These are phyloP conservation scores for Gorsachius magnificus DNA, from an alignment of 2,797 vertebrate species.

Conservation along the genomic window DNA sequence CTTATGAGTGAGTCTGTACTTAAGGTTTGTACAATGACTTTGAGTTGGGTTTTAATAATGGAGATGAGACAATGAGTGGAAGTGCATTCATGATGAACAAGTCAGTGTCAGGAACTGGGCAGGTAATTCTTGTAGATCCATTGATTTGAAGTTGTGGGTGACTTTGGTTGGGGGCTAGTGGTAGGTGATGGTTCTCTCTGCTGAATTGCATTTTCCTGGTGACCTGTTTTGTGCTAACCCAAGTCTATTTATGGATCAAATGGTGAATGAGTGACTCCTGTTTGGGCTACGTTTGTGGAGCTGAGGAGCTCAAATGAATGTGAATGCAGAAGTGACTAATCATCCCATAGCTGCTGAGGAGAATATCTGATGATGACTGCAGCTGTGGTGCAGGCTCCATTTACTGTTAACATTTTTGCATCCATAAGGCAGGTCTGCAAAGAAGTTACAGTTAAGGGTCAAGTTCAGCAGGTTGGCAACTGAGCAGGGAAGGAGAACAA, in stretches of 20 bases:
- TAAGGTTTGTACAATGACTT: background rate
- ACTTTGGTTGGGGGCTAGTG: background rate
- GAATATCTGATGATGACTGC: constrained; percentile 28
- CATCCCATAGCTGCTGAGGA: background rate
- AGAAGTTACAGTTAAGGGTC: background rate
- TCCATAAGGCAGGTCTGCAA: background rate
- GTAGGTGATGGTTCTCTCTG: background rate
- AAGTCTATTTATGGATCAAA: constrained; percentile 35
- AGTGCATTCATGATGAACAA: background rate
- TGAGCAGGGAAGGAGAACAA: background rate
- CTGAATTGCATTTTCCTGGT: constrained; percentile 21
- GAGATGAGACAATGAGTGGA: background rate
- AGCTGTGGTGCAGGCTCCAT: background rate
- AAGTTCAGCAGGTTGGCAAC: background rate
- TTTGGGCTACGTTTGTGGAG: background rate
- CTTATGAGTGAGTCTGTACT: background rate
- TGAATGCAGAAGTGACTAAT: constrained; percentile 32
- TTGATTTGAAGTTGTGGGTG: background rate
- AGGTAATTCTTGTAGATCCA: background rate
- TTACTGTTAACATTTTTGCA: background rate
- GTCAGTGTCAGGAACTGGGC: background rate
- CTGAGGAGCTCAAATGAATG: background rate
- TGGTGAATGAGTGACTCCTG: background rate
- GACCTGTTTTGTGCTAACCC: constrained; percentile 2
- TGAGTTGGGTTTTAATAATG: background rate